phyloP scores from a whole-genome alignment of 2,888 invertebrate genomes.

The Ophonus ardosiacus region DNA sequence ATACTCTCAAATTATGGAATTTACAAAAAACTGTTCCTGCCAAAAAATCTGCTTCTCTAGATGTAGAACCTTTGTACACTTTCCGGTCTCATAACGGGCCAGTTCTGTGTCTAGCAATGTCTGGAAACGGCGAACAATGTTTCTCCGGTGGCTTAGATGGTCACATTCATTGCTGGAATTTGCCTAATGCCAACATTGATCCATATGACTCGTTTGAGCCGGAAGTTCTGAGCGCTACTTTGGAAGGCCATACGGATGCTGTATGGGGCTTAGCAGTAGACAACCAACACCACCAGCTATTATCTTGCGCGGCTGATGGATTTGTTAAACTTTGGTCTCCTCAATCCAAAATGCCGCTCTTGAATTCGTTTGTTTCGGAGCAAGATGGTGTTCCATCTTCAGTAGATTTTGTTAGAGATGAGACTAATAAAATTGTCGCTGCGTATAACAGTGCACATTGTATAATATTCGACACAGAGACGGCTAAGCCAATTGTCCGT shows the following conservation, averaged over 20 bases:
- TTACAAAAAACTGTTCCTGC: conserved; percentile 98
- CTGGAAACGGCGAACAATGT: conserved; percentile 94
- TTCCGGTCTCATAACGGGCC: conserved; percentile 97
- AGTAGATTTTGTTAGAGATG: conserved; percentile 96
- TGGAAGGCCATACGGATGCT: conserved; percentile 96
- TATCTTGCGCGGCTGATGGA: conserved; percentile 96
- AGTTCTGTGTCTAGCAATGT: conserved; percentile 96
- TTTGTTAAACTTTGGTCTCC: conserved; percentile 96
- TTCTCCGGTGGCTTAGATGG: conserved; percentile 97
- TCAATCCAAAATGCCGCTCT: conserved; percentile 87
- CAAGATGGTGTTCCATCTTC: conserved; percentile 91
- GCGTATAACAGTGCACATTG: conserved; percentile 91
- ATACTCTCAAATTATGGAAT: conserved; percentile 99
- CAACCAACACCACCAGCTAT: conserved; percentile 87
- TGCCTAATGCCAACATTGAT: conserved; percentile 95
- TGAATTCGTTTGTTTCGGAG: conserved; percentile 90
- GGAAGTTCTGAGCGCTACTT: conserved; percentile 88
- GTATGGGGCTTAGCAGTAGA: conserved; percentile 96
- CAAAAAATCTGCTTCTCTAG: conserved; percentile 96
- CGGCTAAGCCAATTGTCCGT: conserved; percentile 87
- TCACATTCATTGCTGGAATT: conserved; percentile 96
- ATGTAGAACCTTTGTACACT: conserved; percentile 99
- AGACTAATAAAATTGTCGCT: conserved; percentile 93
- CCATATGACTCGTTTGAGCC: conserved; percentile 98
- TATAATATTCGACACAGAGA: conserved; percentile 94